These are phyloP conservation scores for Saturnia pavonia DNA, from an alignment of 2,888 invertebrate genomes.

Conservation along the genomic window DNA sequence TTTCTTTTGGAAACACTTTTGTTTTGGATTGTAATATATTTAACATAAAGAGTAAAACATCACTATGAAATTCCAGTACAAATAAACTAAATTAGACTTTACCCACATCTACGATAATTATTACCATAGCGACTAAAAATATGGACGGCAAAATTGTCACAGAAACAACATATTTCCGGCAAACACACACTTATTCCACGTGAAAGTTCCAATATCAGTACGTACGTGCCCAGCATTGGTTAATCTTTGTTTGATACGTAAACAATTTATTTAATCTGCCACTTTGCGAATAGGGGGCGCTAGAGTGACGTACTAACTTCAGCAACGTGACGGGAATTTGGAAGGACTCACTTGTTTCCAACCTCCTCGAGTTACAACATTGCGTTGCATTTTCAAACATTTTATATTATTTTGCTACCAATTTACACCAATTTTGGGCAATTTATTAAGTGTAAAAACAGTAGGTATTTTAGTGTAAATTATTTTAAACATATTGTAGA, in stretches of 20 bases:
- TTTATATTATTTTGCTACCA: not conserved
- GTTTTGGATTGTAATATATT: too few species aligned
- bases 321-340: slow-evolving; percentile 16
- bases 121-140: not conserved
- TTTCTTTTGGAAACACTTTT: too few species aligned
- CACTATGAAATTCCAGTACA: too few species aligned
- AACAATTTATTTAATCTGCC: slow-evolving; percentile 23
- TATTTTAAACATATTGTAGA: not conserved
- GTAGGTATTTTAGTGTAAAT: not conserved
- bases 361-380: slow-evolving; percentile 1
- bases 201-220: slow-evolving; percentile 20
- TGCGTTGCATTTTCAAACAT: not conserved
- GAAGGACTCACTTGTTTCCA: not conserved
- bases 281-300: slow-evolving; percentile 14
- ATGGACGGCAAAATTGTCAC: not conserved
- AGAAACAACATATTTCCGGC: slow-evolving; percentile 4
- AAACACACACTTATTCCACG: slow-evolving; percentile 4
- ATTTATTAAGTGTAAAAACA: not conserved
- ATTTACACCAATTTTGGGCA: not conserved
- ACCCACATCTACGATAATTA: not conserved
- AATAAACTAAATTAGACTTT: too few species aligned
- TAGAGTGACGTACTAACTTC: slow-evolving; percentile 22
- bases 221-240: slow-evolving; percentile 19
- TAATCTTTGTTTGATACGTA: slow-evolving; percentile 24
- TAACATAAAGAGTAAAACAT: too few species aligned